Evolutionary conservation across 2,888 invertebrate genomes (phyloP).

Genomic region (Macaria liturata): DNA sequence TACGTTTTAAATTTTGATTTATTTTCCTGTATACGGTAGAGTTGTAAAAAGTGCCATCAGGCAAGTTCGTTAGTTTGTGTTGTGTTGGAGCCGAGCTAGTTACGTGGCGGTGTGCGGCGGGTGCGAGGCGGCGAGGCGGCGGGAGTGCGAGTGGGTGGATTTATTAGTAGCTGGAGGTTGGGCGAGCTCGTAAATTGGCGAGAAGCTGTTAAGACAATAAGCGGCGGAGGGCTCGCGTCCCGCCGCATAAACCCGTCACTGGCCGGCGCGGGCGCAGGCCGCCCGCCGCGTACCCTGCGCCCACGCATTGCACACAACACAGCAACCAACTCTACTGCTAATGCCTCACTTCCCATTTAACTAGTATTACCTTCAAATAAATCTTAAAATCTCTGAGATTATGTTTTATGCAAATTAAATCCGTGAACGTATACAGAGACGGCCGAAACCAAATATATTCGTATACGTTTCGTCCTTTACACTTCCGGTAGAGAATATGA

Average conservation of each 20-base stretch:
- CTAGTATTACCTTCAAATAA: not conserved
- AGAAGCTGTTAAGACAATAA: constrained; percentile 75
- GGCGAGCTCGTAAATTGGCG: constrained; percentile 66
- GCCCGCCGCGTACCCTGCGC: constrained; percentile 61
- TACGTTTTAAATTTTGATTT: constrained; percentile 13
- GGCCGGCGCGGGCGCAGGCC: constrained; percentile 40
- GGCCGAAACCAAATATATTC: constrained; percentile 16
- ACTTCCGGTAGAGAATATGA: constrained; percentile 30
- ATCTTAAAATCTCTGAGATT: not conserved
- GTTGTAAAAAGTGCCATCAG: constrained; percentile 19
- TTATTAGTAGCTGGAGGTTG: constrained; percentile 56
- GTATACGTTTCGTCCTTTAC: constrained; percentile 22
- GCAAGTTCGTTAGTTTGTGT: constrained; percentile 4
- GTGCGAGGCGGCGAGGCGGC: constrained; percentile 28
- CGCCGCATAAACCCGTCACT: constrained; percentile 75
- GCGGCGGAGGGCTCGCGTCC: constrained; percentile 65
- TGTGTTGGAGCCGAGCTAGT: constrained; percentile 10
- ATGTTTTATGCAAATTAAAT: not conserved
- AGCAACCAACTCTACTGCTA: constrained; percentile 22
- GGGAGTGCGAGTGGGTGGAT: constrained; percentile 41
- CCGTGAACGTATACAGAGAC: constrained; percentile 1
- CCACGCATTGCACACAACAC: constrained; percentile 49
- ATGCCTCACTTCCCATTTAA: constrained; percentile 21
- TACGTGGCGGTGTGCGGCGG: constrained; percentile 25
- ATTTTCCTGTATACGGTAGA: constrained; percentile 10